Percentiles rank a stretch among this genome's conserved stretches.
Conservation (phyloP, 2,113 vertebrate genomes). For the Copsychus sechellarum region DNA sequence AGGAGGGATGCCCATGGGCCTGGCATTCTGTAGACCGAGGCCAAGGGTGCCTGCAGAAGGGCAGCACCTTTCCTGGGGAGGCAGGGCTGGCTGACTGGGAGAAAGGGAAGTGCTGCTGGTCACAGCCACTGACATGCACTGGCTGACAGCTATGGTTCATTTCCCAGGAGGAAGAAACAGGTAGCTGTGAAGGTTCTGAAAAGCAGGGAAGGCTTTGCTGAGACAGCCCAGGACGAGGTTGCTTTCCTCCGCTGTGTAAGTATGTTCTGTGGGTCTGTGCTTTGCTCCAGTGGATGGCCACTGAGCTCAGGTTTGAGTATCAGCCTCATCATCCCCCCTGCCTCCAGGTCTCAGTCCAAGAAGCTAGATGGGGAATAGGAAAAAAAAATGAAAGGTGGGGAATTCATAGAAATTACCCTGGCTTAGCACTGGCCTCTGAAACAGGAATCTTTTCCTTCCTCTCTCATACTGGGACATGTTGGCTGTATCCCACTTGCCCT, state of each 20-base stretch:
- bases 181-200: conserved; percentile 87
- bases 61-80: not conserved
- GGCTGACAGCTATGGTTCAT: not conserved
- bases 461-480: not conserved
- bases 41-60: not conserved
- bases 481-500: not conserved
- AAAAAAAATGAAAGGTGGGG: rapidly evolving
- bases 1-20: not conserved
- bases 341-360: not conserved
- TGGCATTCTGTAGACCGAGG: rapidly evolving
- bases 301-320: not conserved
- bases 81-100: not conserved
- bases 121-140: not conserved
- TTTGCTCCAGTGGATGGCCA: not conserved
- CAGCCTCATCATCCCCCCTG: not conserved
- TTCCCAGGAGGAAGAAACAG: conserved; percentile 66
- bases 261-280: not conserved
- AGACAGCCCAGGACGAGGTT: conserved; percentile 81
- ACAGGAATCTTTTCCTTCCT: not conserved
- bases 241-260: conserved; percentile 80
- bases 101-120: not conserved
- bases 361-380: not conserved
- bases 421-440: not conserved
- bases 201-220: conserved; percentile 78
- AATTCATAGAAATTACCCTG: not conserved